Evolutionary conservation across 92 coral and sea anemone genomes (phyloP), one percentile per base, ranked within the genome.

Genomic region (Heliopora coerulea): DNA sequence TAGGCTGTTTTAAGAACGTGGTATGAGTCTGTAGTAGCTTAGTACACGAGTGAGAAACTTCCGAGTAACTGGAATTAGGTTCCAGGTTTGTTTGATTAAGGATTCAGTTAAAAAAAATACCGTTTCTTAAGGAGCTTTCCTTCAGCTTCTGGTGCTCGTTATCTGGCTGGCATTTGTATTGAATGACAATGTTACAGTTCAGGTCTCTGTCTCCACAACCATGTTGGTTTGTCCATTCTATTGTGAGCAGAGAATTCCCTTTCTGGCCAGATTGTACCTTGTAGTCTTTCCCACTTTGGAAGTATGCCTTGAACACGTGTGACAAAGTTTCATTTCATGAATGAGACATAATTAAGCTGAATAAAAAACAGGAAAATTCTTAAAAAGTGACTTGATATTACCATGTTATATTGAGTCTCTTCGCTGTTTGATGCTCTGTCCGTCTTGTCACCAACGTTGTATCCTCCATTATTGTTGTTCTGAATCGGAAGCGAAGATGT

Each of bases 141-240:
- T 83, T 60, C 28, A 49, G 76, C 42, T 56, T 58, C 6, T 79
- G 59, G 44, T 87, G 79, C 59, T 66, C 81, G 13, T 74, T 68
- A 28, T 54, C 79, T n/a, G 49, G 49, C 68, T 92, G 96, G 61
- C 97, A 92, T 85, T 79, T 90, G 79, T 83, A 92, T 57, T 92
- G 97, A n/a, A 92, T 39, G 6, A 92, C 91, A 50, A 92, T 37
- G 34, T 92, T 83, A 20, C 92, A 83, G 85, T 92, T 89, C 73
- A 92, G 30, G 65, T 92, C 96, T 8, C 75, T 57, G 52, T 85
- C 84, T n/a, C 96, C 97, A 80, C 90, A 87, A 15, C 97, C 97
- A 60, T 92, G 97, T 48, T 92, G 97, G 61, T 92, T 92, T 72
- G 97, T 92, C 97, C 97, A 92, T 66, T 92, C 97, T 54, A 92